Percentiles rank a stretch among this genome's conserved stretches.
Evolutionary conservation across 2,113 vertebrate species (phyloP).

Genomic region (Pungitius pungitius): DNA sequence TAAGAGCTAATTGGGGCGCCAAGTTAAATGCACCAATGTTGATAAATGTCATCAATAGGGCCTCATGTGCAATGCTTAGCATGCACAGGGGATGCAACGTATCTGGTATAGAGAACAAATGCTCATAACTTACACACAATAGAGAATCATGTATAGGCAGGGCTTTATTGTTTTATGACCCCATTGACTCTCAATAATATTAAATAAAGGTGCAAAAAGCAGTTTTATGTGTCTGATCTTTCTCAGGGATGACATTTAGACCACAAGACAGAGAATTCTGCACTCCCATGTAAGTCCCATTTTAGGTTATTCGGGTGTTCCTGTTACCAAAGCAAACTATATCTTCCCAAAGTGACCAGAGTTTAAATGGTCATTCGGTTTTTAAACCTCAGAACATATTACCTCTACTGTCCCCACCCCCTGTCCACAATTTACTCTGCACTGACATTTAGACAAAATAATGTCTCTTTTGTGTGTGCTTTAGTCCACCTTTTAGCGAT

Average conservation of each 20-base stretch:
- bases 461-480: slow-evolving; percentile 35
- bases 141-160: neutral
- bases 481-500: slow-evolving; percentile 43
- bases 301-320: neutral
- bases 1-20: slow-evolving; percentile 19
- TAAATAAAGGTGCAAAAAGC: slow-evolving; percentile 12
- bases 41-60: slow-evolving; percentile 26
- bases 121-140: neutral
- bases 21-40: slow-evolving; percentile 28
- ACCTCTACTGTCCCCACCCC: neutral
- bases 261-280: neutral
- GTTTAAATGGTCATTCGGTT: neutral
- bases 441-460: slow-evolving; percentile 45
- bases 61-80: neutral
- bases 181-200: neutral
- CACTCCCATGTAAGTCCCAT: neutral
- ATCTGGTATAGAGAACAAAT: neutral
- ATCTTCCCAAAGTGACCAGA: neutral
- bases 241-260: slow-evolving; percentile 1
- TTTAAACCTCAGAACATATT: neutral
- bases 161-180: neutral
- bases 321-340: neutral
- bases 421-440: neutral
- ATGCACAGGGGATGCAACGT: neutral
- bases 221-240: neutral